Conservation (phyloP, 2,113 vertebrate species). For the Pseudolaguvia tuberculata region DNA sequence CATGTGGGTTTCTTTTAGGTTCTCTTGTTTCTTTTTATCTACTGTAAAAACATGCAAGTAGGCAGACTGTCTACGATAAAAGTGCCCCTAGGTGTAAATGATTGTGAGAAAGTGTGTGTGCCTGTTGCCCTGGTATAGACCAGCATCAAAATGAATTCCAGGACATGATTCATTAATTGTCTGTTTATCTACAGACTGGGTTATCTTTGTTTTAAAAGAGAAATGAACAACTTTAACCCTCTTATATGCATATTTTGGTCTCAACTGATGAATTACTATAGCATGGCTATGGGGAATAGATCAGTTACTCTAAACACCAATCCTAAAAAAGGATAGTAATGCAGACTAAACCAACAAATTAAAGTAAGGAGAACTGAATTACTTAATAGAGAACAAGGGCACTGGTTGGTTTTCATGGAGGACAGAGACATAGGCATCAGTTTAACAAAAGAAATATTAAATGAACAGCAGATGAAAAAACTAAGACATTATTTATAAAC, state of each 20-base stretch:
- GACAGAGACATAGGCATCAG: too few relatives aligned
- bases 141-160: neutral
- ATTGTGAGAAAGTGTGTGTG: neutral
- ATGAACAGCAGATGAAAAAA: too few relatives aligned
- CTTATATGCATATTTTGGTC: constrained; percentile 5
- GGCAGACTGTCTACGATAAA: neutral
- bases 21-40: neutral
- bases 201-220: neutral
- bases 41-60: neutral
- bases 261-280: neutral
- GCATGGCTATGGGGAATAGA: too few relatives aligned
- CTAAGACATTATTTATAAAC: too few relatives aligned
- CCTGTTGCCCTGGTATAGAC: neutral
- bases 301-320: too few relatives aligned
- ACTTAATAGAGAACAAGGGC: too few relatives aligned
- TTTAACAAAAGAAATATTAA: too few relatives aligned
- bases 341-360: too few relatives aligned
- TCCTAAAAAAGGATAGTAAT: too few relatives aligned
- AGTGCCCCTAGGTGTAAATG: neutral
- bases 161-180: neutral
- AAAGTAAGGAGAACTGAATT: too few relatives aligned
- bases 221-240: neutral
- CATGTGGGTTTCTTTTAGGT: neutral
- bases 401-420: too few relatives aligned
- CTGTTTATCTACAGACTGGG: neutral